phyloP scores from a whole-genome alignment of 2,113 vertebrate species.

The Fregetta grallaria region DNA sequence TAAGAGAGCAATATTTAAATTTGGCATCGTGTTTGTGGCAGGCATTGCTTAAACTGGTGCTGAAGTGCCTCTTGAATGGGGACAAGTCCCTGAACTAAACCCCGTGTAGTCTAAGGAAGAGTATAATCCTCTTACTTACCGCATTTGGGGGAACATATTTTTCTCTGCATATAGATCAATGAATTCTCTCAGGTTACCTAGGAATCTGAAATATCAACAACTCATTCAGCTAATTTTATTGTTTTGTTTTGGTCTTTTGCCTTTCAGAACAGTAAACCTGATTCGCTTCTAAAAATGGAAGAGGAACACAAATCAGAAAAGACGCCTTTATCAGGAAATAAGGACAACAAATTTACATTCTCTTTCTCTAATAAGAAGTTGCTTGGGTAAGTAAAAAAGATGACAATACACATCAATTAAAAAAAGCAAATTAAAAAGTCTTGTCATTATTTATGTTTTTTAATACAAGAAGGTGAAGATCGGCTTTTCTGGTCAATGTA shows the following conservation, averaged over 20 bases:
- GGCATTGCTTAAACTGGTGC: background rate
- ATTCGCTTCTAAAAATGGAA: slow-evolving; percentile 97
- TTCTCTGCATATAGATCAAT: background rate
- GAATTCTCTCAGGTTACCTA: background rate
- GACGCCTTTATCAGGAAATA: slow-evolving; percentile 80
- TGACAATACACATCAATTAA: background rate
- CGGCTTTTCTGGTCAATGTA: background rate
- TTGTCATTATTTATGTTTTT: background rate
- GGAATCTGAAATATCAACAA: background rate
- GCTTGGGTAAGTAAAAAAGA: slow-evolving; percentile 80
- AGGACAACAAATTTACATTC: slow-evolving; percentile 94
- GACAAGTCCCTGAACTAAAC: background rate
- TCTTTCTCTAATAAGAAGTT: slow-evolving; percentile 92
- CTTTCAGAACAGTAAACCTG: slow-evolving; percentile 96
- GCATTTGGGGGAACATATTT: background rate
- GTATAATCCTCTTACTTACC: background rate
- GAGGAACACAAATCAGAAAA: slow-evolving; percentile 93
- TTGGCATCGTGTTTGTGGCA: accelerated
- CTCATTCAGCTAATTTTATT: background rate
- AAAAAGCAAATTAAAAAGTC: background rate
- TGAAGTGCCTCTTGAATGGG: background rate
- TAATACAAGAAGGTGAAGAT: background rate
- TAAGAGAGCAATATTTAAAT: background rate
- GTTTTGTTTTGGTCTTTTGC: background rate
- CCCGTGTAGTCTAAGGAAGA: background rate